These are phyloP conservation scores for Chironomus tepperi DNA, from an alignment of 1,140 invertebrate genomes.

Conservation along the genomic window DNA sequence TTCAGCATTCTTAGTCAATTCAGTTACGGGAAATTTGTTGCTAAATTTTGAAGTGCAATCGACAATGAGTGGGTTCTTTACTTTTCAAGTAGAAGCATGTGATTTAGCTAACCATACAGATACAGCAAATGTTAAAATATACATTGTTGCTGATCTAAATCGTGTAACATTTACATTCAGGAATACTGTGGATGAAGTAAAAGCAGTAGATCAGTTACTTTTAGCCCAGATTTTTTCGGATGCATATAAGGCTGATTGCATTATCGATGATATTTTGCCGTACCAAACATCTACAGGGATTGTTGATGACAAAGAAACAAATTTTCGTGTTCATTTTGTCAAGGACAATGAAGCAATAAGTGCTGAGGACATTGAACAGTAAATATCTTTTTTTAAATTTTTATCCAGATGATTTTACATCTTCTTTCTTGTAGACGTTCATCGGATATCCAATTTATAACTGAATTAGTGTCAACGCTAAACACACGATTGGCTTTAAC, in stretches of 20 bases:
- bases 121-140: slow-evolving; percentile 42
- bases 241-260: slow-evolving; percentile 42
- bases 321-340: slow-evolving; percentile 45
- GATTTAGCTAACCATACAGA: slow-evolving; percentile 42
- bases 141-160: slow-evolving; percentile 43
- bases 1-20: slow-evolving; percentile 40
- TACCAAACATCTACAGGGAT: slow-evolving; percentile 32
- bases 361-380: slow-evolving; percentile 40
- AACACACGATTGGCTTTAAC: neutral
- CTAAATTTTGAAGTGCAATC: slow-evolving; percentile 42
- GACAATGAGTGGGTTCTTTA: slow-evolving; percentile 47
- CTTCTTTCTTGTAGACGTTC: neutral
- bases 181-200: slow-evolving; percentile 41
- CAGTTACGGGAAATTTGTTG: slow-evolving; percentile 37
- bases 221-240: slow-evolving; percentile 39
- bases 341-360: slow-evolving; percentile 40
- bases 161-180: slow-evolving; percentile 45
- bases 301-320: slow-evolving; percentile 36
- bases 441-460: neutral
- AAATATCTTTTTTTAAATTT: slow-evolving; percentile 28
- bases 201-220: slow-evolving; percentile 38
- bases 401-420: no score
- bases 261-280: slow-evolving; percentile 42
- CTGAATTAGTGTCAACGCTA: neutral
- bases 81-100: slow-evolving; percentile 43